A percentile compares a stretch with the other conserved stretches of the same genome.
These are phyloP conservation scores for Lasioglossum oenotherae DNA, from an alignment of 2,888 invertebrate species.

Conservation along the genomic window DNA sequence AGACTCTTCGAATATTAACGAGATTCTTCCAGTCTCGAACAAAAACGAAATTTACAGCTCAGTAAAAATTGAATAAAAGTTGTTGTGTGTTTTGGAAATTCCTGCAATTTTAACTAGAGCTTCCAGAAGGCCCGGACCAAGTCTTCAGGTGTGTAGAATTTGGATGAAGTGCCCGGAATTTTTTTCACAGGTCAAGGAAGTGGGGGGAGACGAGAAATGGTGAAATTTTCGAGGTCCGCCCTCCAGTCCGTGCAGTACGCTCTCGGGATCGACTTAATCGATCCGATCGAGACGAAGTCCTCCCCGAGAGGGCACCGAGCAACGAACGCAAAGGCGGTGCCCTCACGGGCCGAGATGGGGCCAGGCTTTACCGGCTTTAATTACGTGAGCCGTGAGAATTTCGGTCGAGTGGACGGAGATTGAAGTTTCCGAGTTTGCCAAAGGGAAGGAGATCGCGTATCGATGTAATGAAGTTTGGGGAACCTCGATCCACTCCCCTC, in stretches of 20 bases:
- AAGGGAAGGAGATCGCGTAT: slow-evolving; percentile 61
- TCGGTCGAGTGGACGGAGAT: slow-evolving; percentile 63
- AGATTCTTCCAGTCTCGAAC: slow-evolving; percentile 74
- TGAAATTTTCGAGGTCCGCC: slow-evolving; percentile 1
- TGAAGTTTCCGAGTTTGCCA: slow-evolving; percentile 61
- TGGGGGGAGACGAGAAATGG: not conserved
- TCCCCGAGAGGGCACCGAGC: slow-evolving; percentile 12
- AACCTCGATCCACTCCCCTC: slow-evolving; percentile 9
- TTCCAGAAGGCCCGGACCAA: not conserved
- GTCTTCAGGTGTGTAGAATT: not conserved
- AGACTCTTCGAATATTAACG: slow-evolving; percentile 80
- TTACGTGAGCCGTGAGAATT: slow-evolving; percentile 70
- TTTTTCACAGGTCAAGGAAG: not conserved
- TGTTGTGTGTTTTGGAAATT: not conserved
- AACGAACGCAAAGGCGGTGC: slow-evolving; percentile 63
- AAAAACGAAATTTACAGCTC: not conserved
- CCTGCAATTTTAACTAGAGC: not conserved
- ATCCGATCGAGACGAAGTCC: slow-evolving; percentile 46
- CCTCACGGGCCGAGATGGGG: slow-evolving; percentile 24
- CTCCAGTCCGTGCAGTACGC: slow-evolving; percentile 39
- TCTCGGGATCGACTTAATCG: slow-evolving; percentile 61
- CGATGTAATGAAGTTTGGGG: slow-evolving; percentile 58
- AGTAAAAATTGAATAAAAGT: not conserved
- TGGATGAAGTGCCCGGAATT: not conserved
- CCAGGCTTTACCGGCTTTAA: slow-evolving; percentile 62